A percentile compares a stretch with the other conserved stretches of the same genome.
These are phyloP conservation scores for Papilio aristodemus DNA, from an alignment of 1,140 invertebrate genomes.

Conservation along the genomic window DNA sequence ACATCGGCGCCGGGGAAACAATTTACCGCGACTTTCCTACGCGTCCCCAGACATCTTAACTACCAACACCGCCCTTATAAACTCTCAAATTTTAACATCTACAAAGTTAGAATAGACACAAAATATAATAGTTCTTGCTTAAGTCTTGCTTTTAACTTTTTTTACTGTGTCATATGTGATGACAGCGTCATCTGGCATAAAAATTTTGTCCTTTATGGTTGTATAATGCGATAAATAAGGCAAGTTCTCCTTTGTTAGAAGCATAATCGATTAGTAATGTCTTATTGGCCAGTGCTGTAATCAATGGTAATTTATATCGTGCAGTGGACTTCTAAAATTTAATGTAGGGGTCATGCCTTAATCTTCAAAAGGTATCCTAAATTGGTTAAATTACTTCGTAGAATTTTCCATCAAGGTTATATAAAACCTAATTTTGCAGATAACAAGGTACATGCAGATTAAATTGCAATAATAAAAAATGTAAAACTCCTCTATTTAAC, in stretches of 20 bases:
- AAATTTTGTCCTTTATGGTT: no score
- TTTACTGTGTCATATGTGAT: no score
- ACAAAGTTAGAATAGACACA: background rate
- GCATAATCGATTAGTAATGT: no score
- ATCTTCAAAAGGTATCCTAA: no score
- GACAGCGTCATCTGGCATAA: background rate
- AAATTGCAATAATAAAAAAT: background rate
- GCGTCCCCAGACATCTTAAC: slow-evolving; percentile 55
- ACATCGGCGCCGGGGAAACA: slow-evolving; percentile 53
- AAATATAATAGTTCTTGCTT: background rate
- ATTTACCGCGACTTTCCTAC: slow-evolving; percentile 35
- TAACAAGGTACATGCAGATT: background rate
- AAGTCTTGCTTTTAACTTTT: background rate
- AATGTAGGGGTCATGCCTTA: no score
- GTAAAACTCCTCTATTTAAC: slow-evolving; percentile 4
- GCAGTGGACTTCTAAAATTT: no score
- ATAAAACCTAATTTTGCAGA: background rate
- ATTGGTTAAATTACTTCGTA: no score
- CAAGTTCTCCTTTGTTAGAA: no score
- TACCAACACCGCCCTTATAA: slow-evolving; percentile 39
- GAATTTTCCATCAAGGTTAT: background rate
- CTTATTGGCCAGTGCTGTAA: no score
- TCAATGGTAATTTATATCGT: no score
- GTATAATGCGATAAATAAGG: no score
- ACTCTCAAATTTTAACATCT: background rate